Evolutionary conservation across 2,797 vertebrate genomes (phyloP).

Genomic region (Ctenochaetus hawaiiensis): DNA sequence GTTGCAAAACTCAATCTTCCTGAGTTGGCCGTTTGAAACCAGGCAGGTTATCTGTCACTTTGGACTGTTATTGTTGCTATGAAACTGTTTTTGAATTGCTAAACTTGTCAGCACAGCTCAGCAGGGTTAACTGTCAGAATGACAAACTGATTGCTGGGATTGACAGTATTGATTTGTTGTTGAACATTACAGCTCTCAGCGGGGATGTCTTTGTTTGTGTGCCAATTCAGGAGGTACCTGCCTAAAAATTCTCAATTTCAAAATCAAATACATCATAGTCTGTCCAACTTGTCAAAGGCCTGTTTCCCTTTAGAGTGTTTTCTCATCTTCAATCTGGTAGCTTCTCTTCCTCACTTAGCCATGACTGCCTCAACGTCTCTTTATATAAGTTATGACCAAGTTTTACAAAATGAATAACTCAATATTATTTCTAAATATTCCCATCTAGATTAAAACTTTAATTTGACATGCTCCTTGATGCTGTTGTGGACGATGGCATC

Average conservation of each 20-base stretch:
- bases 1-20: constrained; percentile 28
- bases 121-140: constrained; percentile 55
- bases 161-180: constrained; percentile 62
- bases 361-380: too few relatives aligned
- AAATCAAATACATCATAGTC: constrained; percentile 37
- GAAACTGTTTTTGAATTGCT: constrained; percentile 38
- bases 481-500: too few relatives aligned
- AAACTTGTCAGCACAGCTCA: constrained; percentile 31
- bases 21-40: constrained; percentile 37
- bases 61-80: constrained; percentile 23
- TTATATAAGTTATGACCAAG: too few relatives aligned
- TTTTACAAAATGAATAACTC: too few relatives aligned
- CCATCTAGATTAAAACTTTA: too few relatives aligned
- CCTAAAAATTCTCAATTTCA: constrained; percentile 15
- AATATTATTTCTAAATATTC: too few relatives aligned
- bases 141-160: constrained; percentile 57
- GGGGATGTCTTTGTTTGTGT: constrained; percentile 1
- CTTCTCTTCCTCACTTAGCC: too few relatives aligned
- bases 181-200: constrained; percentile 33
- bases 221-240: constrained; percentile 22
- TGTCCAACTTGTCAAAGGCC: neutral
- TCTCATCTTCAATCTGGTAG: too few relatives aligned
- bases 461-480: too few relatives aligned
- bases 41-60: constrained; percentile 33
- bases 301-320: neutral